Evolutionary conservation across 2,797 vertebrate genomes (phyloP).

Genomic region (Lepus oiostolus): DNA sequence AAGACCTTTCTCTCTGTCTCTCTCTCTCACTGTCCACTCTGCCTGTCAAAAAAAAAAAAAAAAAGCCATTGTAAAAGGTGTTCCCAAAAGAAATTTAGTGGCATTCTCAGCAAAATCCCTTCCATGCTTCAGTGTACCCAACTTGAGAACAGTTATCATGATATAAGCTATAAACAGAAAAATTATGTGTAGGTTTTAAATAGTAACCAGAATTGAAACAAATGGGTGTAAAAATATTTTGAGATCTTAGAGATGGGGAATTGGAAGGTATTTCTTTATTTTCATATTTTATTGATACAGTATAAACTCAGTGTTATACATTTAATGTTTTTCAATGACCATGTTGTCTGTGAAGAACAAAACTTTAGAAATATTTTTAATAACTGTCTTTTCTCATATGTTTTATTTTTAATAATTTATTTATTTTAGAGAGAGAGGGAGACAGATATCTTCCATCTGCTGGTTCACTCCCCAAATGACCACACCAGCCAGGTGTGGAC

Average conservation of each 20-base stretch:
- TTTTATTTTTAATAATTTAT: no score
- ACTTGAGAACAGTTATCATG: slow-evolving; percentile 3
- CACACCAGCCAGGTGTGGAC: no score
- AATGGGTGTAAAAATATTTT: slow-evolving; percentile 51
- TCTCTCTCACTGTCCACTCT: no score
- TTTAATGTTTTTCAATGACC: slow-evolving; percentile 18
- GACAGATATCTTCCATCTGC: no score
- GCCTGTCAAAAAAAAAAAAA: background rate
- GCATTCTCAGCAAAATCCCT: slow-evolving; percentile 43
- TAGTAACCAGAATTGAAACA: slow-evolving; percentile 51
- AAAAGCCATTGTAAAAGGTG: slow-evolving; percentile 52
- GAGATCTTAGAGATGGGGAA: slow-evolving; percentile 15
- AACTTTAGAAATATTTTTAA: slow-evolving; percentile 37
- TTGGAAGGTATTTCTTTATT: slow-evolving; percentile 35
- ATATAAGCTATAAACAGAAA: background rate
- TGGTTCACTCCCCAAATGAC: no score
- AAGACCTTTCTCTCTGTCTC: no score
- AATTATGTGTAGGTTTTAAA: slow-evolving; percentile 42
- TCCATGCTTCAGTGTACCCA: slow-evolving; percentile 28
- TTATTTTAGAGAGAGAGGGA: no score
- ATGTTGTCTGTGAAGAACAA: slow-evolving; percentile 48
- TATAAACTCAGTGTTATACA: slow-evolving; percentile 29
- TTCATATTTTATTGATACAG: slow-evolving; percentile 53
- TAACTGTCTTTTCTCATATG: slow-evolving; percentile 26
- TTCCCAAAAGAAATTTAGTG: slow-evolving; percentile 50